Evolutionary conservation across 1,140 invertebrate genomes (phyloP), one percentile per base, ranked within the genome.

Genomic region (Brachionus paranguensis): DNA sequence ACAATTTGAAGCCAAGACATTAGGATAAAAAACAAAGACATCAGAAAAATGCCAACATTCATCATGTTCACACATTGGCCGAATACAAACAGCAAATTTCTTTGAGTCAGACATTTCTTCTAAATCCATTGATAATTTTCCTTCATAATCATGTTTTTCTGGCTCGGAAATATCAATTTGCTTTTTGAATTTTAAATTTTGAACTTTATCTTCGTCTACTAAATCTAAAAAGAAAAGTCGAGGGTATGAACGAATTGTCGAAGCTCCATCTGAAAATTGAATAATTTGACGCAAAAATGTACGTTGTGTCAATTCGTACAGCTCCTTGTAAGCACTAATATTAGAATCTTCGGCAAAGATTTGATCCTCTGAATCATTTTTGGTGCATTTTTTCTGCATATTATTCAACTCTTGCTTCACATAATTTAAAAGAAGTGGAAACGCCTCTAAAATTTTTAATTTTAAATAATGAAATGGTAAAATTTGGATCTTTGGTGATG

Each of bases 301-400:
- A 27, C 88, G 85, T 85, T 88, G 88, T 1, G 87, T 87, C 43
- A 89, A 83, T 85, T 89, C 88, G 85, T 86, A 87, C 53, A 89
- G 83, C 81, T 89, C 88, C 86, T 89, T 72, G 55, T 27, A 76
- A 27, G 72, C 72, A 27, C 20, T 50, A 12, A 27, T 76, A 20
- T 76, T 76, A 8, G 72, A 27, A 27, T 76, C 72, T 29, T 33
- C 27, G 0, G 14, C 12, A 6, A 3, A 33, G 10, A 43, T 43
- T 72, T 72, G 33, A 72, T 41, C 33, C 43, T 41, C 17, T 72
- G 29, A 17, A 37, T 70, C 65, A 37, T 70, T 37, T 10, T 27
- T 41, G 20, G 10, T 43, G 7, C 68, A 29, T 33, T 41, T 12
- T 29, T 79, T 85, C 85, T 17, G 27, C 14, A 20, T 64, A 3